Base-by-base conservation (phyloP, 2,888 invertebrate genomes). In the Desoria tigrina region DNA sequence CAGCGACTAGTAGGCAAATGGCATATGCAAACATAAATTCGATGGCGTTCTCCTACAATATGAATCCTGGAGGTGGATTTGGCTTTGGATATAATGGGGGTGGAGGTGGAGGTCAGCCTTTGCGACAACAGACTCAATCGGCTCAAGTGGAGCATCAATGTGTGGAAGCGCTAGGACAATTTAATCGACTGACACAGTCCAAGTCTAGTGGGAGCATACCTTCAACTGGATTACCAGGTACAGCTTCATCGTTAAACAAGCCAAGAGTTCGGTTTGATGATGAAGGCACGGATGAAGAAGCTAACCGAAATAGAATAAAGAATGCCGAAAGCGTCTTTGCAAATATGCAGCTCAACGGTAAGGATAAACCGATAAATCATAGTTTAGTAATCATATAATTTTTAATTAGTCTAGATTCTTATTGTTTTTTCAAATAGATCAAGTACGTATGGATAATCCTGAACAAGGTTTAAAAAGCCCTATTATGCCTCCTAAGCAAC, bases 131-230 rank as follows among this genome's bases (percentile, higher is more conserved):
- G 32, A 3, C 4, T 23, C 11, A 24, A 14, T 51, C 26, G 4
- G 51, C 7, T 51, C 16, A 4, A 60, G 65, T 3, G 21, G 39
- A 23, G 4, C 23, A 37, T 2, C 51, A 51, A 21, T 7, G 26
- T 42, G 32, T 21, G 42, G 51, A 32, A 39, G 26, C 45, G 28
- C 23, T 4, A 51, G 58, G 53, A 23, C 71, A 66, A 24, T 72
- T 72, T 61, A 69, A 64, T 54, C 37, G 73, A 67, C 81, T 87
- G 63, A 86, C 86, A 79, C 86, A 88, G 80, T 88, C 89, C 74
- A 87, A 88, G 73, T 88, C 89, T 28, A 84, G 84, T 75, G 87
- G 87, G 68, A 90, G 88, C 76, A 86, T 91, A 27, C 69, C 69
- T 45, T 66, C 55, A 27, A 61, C 54, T 50, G 51, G n/a, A n/a